These are phyloP conservation scores for Drosophila pegasa DNA, from an alignment of 2,888 invertebrate genomes.

Conservation along the genomic window DNA sequence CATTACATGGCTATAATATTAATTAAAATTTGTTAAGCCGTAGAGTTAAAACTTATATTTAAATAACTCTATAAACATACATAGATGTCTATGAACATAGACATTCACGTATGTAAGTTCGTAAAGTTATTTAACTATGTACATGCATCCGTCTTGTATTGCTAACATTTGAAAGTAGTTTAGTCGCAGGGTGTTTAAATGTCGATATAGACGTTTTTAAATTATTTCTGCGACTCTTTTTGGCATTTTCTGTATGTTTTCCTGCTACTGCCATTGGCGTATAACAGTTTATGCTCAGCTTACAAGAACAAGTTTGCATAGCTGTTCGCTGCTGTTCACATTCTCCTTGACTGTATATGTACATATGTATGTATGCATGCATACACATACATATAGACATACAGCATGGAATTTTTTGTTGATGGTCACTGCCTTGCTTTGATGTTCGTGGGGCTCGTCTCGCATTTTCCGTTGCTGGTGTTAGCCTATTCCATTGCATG, in stretches of 20 bases:
- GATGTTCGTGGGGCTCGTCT: constrained; percentile 72
- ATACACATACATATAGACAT: background rate
- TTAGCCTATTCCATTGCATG: constrained; percentile 21
- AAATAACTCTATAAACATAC: background rate
- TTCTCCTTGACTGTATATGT: background rate
- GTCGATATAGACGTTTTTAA: constrained; percentile 8
- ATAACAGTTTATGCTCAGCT: constrained; percentile 53
- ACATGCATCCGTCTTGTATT: background rate
- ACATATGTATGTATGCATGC: background rate
- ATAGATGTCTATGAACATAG: background rate
- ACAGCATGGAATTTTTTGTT: constrained; percentile 21
- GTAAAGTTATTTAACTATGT: too few relatives aligned
- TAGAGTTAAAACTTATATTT: background rate
- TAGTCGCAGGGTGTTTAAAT: constrained; percentile 24
- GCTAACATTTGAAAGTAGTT: background rate
- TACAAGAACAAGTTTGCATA: constrained; percentile 45
- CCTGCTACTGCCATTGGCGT: constrained; percentile 33
- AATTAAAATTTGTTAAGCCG: background rate
- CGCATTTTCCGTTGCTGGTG: constrained; percentile 28
- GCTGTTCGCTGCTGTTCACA: constrained; percentile 26
- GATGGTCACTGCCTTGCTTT: constrained; percentile 23
- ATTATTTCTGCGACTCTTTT: constrained; percentile 27
- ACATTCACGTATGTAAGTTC: too few relatives aligned
- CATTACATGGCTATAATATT: background rate
- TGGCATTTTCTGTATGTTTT: constrained; percentile 26